Conservation (phyloP, 2,888 invertebrate species). For the Choreutis nemorana region DNA sequence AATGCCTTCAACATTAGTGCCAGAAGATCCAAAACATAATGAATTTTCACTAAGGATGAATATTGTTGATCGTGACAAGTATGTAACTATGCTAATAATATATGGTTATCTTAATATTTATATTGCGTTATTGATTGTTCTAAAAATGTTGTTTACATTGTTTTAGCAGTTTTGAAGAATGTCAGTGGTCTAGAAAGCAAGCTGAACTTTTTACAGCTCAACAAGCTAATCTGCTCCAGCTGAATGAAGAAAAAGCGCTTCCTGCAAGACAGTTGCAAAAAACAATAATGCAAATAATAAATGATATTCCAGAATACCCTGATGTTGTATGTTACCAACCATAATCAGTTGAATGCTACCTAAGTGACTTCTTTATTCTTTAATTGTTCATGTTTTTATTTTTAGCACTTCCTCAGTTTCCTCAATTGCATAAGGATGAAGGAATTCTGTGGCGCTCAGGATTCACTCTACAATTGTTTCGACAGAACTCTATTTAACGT, state of each 20-base stretch:
- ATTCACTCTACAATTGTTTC: slow-evolving; percentile 83
- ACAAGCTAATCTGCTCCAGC: slow-evolving; percentile 83
- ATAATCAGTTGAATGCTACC: background rate
- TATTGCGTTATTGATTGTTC: too few relatives aligned
- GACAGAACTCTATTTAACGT: slow-evolving; percentile 68
- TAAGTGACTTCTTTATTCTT: background rate
- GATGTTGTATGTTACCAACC: slow-evolving; percentile 73
- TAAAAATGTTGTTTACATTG: slow-evolving; percentile 4
- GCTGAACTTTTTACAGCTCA: slow-evolving; percentile 89
- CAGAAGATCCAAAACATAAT: slow-evolving; percentile 39
- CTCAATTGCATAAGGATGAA: slow-evolving; percentile 87
- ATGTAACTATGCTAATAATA: slow-evolving; percentile 14
- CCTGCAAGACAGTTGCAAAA: slow-evolving; percentile 79
- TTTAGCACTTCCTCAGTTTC: slow-evolving; percentile 89
- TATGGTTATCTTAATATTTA: background rate
- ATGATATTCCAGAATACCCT: slow-evolving; percentile 80
- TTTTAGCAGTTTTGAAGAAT: slow-evolving; percentile 59
- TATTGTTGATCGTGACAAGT: slow-evolving; percentile 51
- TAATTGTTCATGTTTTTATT: slow-evolving; percentile 14
- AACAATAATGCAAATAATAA: slow-evolving; percentile 75
- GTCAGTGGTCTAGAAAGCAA: slow-evolving; percentile 86
- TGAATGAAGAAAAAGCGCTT: slow-evolving; percentile 82
- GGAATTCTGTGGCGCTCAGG: slow-evolving; percentile 85
- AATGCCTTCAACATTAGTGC: slow-evolving; percentile 26
- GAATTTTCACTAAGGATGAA: slow-evolving; percentile 48